These are phyloP conservation scores for Hyperoplus lanceolatus DNA, from an alignment of 2,797 vertebrate genomes.

Conservation along the genomic window DNA sequence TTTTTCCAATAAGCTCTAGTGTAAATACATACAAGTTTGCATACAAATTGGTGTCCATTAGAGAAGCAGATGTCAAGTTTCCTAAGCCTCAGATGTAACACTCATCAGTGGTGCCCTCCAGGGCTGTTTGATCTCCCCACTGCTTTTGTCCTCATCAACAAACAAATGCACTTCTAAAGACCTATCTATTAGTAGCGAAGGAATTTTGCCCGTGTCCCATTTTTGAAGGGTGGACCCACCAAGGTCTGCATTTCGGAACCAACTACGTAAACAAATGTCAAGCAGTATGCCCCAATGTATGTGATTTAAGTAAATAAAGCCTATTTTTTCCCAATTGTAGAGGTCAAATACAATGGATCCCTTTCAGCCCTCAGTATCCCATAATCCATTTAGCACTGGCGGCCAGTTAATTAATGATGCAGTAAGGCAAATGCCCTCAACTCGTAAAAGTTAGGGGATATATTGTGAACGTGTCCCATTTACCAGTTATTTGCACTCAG, in stretches of 20 bases:
- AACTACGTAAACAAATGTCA: constrained; percentile 6
- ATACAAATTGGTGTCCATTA: neutral
- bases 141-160: constrained; percentile 9
- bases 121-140: neutral
- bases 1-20: neutral
- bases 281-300: constrained; percentile 16
- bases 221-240: constrained; percentile 14
- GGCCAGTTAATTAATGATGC: constrained; percentile 58
- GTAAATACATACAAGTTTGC: neutral
- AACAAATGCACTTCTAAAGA: constrained; percentile 20
- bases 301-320: constrained; percentile 10
- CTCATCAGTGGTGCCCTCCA: neutral
- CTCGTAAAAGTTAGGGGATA: constrained; percentile 41
- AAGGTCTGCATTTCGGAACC: constrained; percentile 16
- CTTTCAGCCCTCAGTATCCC: constrained; percentile 11
- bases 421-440: constrained; percentile 16
- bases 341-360: constrained; percentile 20
- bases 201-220: constrained; percentile 1
- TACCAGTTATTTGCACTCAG: constrained; percentile 43
- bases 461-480: constrained; percentile 22
- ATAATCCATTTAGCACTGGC: constrained; percentile 36
- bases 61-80: constrained; percentile 18
- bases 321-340: neutral
- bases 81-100: neutral
- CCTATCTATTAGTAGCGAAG: constrained; percentile 20